phyloP scores from a whole-genome alignment of 2,888 invertebrate species.

The Nyleta sp. region DNA sequence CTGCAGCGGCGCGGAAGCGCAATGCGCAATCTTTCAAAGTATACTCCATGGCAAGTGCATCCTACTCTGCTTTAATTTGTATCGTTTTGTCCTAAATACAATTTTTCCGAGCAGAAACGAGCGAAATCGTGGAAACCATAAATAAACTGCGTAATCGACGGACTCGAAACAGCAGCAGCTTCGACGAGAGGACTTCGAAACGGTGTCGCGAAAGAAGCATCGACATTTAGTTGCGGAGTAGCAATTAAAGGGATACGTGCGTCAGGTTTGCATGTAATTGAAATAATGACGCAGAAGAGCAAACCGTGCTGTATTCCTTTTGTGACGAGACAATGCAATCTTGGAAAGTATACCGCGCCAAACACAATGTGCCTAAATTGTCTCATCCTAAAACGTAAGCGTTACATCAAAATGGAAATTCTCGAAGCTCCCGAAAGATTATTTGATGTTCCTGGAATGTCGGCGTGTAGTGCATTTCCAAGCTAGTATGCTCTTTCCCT shows the following conservation, averaged over 20 bases:
- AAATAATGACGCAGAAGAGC: conserved; percentile 41
- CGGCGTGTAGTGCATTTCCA: conserved; percentile 36
- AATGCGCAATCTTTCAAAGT: conserved; percentile 31
- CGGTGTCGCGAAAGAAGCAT: background rate
- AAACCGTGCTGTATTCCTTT: conserved; percentile 31
- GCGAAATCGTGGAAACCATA: conserved; percentile 6
- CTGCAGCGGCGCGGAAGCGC: conserved; percentile 16
- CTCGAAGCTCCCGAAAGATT: conserved; percentile 52
- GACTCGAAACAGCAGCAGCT: too few relatives aligned
- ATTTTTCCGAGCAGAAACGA: conserved; percentile 13
- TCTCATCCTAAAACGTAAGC: conserved; percentile 41
- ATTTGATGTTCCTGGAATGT: conserved; percentile 50
- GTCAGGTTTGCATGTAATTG: conserved; percentile 28
- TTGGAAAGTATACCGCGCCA: conserved; percentile 38
- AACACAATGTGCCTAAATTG: conserved; percentile 50
- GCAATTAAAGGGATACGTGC: conserved; percentile 30
- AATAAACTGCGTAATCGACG: background rate
- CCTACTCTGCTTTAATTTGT: too few relatives aligned
- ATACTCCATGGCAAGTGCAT: background rate
- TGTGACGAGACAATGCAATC: conserved; percentile 37
- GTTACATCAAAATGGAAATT: conserved; percentile 62
- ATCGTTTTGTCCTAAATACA: background rate
- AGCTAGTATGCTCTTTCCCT: conserved; percentile 46
- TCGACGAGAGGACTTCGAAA: too few relatives aligned
- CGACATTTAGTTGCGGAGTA: conserved; percentile 21